A percentile compares a stretch with the other conserved stretches of the same genome.
Conservation (phyloP, 2,888 invertebrate genomes). For the Orchesella flavescens region DNA sequence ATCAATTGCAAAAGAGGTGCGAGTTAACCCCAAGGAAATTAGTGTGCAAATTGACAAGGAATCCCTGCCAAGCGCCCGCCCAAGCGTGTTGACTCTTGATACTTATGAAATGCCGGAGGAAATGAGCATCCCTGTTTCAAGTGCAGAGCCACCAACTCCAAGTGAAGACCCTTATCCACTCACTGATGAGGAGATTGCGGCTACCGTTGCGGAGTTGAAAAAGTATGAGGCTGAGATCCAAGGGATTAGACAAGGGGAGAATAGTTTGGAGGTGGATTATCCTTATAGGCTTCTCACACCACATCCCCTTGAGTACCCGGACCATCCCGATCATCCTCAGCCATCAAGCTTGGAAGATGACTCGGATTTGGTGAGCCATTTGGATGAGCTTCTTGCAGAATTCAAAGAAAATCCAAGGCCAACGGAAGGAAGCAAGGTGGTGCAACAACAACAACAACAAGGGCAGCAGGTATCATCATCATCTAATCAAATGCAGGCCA, state of each 20-base stretch:
- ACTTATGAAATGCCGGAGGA: constrained; percentile 43
- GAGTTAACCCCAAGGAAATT: constrained; percentile 51
- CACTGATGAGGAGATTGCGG: constrained; percentile 66
- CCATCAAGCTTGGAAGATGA: constrained; percentile 57
- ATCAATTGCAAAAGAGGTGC: constrained; percentile 34
- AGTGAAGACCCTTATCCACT: constrained; percentile 61
- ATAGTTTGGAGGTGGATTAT: constrained; percentile 67
- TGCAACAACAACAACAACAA: no score
- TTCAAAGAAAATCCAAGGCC: constrained; percentile 6
- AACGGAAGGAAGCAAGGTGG: constrained; percentile 15
- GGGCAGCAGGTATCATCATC: background rate
- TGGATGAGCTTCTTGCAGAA: constrained; percentile 56
- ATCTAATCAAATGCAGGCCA: constrained; percentile 16
- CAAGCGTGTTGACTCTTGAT: constrained; percentile 40
- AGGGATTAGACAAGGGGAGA: constrained; percentile 57
- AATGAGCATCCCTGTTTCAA: background rate
- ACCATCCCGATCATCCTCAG: constrained; percentile 71
- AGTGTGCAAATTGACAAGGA: constrained; percentile 45
- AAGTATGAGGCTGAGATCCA: constrained; percentile 63
- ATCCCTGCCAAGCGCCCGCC: constrained; percentile 9
- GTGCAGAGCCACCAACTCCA: constrained; percentile 16
- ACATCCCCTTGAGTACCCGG: constrained; percentile 70
- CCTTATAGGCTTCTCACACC: constrained; percentile 64
- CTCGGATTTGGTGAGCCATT: constrained; percentile 46
- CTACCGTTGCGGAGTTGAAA: constrained; percentile 68